Evolutionary conservation across 2,113 vertebrate genomes (phyloP), one percentile per base, ranked within the genome.

Genomic region (Candoia aspera): DNA sequence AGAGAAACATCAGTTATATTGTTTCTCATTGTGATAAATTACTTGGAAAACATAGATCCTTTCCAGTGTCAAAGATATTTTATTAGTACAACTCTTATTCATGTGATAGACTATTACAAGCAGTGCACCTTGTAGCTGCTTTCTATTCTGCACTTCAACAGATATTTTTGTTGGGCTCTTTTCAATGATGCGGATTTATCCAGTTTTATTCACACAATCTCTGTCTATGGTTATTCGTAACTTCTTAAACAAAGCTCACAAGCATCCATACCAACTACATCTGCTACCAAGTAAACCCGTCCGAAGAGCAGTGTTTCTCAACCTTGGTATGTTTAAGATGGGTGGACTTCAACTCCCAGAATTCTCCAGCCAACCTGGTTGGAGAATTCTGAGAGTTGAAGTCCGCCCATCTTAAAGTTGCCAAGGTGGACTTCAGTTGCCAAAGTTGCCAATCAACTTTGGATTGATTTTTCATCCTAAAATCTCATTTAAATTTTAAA

Each of bases 1-100:
- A 93, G n/a, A 49, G 85, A 93, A 92, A 68, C 6, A 89, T 42
- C 29, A 59, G 73, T 85, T 91, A 88, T 0, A 89, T n/a, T 9
- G 17, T 92, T 54, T 91, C 55, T 64, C 57, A 89, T 88, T 54
- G 57, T 91, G 91, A 95, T 95, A 93, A 93, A 93, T 86, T 86
- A 60, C 19, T 26, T 62, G 68, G 92, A 92, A 93, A 88, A 9
- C 54, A 86, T 92, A 90, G 87, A 92, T 93, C 57, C 59, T 93
- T n/a, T 19, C 87, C 84, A 89, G 33, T 85, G n/a, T 92, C 92
- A 59, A 88, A 94, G 59, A 90, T 33, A 8, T 24, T 84, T 90
- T 90, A 17, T 3, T 90, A 8, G 64, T 8, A 83, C 23, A 24
- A n/a, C n/a, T 37, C 17, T 59, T 84, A 49, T 59, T 21, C 21